These are phyloP conservation scores for Lasioglossum lativentre DNA, from an alignment of 2,888 invertebrate species.

Conservation along the genomic window DNA sequence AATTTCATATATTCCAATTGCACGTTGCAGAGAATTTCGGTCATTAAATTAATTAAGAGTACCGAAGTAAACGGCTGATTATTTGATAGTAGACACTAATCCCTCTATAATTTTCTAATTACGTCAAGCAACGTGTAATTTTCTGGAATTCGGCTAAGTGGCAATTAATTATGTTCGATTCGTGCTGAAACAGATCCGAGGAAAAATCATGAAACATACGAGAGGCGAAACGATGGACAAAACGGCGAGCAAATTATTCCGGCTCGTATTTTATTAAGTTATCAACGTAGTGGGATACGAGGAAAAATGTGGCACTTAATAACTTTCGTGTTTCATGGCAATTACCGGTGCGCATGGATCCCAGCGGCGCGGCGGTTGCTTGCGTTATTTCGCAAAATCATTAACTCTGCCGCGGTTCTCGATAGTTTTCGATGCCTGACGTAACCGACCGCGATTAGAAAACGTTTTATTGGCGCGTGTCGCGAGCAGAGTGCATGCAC, in stretches of 20 bases:
- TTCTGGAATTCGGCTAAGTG: neutral
- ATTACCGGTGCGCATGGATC: neutral
- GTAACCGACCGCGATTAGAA: constrained; percentile 51
- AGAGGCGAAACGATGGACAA: constrained; percentile 20
- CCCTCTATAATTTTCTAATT: neutral
- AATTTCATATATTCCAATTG: too few relatives aligned
- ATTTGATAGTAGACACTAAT: neutral
- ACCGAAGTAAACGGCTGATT: neutral
- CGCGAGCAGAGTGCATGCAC: constrained; percentile 35
- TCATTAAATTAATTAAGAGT: too few relatives aligned
- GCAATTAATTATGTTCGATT: neutral
- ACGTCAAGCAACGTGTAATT: neutral
- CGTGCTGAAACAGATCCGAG: neutral
- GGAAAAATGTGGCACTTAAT: constrained; percentile 16
- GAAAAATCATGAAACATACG: neutral
- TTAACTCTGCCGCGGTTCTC: constrained; percentile 17
- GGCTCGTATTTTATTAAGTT: constrained; percentile 31
- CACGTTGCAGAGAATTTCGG: too few relatives aligned
- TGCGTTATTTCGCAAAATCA: constrained; percentile 43
- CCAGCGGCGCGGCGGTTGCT: neutral
- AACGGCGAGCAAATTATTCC: constrained; percentile 30
- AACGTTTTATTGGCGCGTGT: constrained; percentile 41
- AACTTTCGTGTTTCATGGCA: constrained; percentile 2
- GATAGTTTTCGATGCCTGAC: constrained; percentile 39
- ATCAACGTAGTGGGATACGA: neutral